These are phyloP conservation scores for Benitochromis conjunctus DNA, from an alignment of 2,113 vertebrate species.

Conservation along the genomic window DNA sequence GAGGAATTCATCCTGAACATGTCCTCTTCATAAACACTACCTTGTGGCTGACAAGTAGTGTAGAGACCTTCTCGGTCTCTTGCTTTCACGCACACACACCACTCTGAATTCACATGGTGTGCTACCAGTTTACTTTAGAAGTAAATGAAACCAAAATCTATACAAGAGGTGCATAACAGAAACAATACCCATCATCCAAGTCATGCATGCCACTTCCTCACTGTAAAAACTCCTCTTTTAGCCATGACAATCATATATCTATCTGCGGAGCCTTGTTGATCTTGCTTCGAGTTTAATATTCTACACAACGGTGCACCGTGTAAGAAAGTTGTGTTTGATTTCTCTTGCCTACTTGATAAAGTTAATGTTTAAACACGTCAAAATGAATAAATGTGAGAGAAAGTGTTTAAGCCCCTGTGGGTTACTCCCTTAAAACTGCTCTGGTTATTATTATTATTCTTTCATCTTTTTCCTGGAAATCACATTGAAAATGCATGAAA, in stretches of 20 bases:
- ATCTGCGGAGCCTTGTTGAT: background rate
- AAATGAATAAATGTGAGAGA: background rate
- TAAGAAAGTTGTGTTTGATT: background rate
- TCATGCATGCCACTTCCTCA: background rate
- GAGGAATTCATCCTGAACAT: conserved; percentile 66
- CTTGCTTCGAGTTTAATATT: background rate
- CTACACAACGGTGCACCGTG: background rate
- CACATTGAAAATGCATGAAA: background rate
- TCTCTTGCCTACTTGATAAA: conserved; percentile 22
- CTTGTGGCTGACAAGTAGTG: too few species aligned
- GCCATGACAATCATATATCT: background rate
- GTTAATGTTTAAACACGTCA: background rate
- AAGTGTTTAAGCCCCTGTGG: background rate
- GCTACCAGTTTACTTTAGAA: background rate
- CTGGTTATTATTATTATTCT: background rate
- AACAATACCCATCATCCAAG: conserved; percentile 27
- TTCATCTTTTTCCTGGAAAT: background rate
- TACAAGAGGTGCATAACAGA: background rate
- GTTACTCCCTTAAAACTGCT: background rate
- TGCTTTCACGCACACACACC: background rate
- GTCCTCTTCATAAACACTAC: conserved; percentile 66
- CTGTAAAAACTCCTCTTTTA: background rate
- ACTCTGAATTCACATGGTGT: background rate
- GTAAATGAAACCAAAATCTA: conserved; percentile 3
- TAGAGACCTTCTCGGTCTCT: background rate